Conservation (phyloP, 2,113 vertebrate genomes). For the Pluvialis apricaria region DNA sequence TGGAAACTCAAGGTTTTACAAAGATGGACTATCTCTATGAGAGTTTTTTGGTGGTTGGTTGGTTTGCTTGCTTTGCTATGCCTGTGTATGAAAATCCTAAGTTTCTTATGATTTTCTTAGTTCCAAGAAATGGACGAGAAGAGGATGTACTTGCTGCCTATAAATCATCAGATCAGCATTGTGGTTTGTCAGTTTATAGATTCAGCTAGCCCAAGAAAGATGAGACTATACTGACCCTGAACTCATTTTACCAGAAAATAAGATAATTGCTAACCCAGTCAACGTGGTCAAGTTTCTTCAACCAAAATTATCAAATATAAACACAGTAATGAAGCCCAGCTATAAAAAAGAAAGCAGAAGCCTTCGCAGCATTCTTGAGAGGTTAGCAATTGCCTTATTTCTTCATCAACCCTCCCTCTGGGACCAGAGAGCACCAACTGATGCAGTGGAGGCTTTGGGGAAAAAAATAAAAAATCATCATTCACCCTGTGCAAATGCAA, state of each 20-base stretch:
- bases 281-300: background rate
- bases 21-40: background rate
- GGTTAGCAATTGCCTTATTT: background rate
- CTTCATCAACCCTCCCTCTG: background rate
- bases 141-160: background rate
- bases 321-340: background rate
- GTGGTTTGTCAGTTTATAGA: background rate
- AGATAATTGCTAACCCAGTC: background rate
- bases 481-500: background rate
- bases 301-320: background rate
- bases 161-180: background rate
- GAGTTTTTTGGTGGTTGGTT: background rate
- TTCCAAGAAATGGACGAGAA: background rate
- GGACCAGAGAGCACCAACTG: background rate
- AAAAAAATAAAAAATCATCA: background rate
- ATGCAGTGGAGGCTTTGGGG: background rate
- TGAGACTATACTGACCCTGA: background rate
- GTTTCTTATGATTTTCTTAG: background rate
- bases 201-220: background rate
- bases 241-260: background rate
- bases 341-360: background rate
- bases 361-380: background rate
- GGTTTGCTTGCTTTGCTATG: background rate
- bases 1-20: background rate
- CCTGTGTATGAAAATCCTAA: background rate